phyloP scores from a whole-genome alignment of 2,113 vertebrate species.

The Lepisosteus oculatus region DNA sequence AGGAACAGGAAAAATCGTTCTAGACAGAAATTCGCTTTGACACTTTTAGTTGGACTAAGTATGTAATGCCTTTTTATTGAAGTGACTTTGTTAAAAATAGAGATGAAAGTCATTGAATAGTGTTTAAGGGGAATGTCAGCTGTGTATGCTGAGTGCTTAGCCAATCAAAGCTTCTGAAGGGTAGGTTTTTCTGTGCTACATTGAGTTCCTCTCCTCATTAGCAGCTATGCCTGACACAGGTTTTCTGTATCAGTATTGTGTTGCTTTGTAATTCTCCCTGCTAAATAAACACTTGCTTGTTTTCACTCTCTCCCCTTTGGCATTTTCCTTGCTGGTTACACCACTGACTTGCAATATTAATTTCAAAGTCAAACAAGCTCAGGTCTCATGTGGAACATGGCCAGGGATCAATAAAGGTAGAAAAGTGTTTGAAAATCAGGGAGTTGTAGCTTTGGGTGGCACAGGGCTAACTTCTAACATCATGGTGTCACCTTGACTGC shows the following conservation, averaged over 20 bases:
- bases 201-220: too few relatives aligned
- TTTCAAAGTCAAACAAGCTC: constrained; percentile 4
- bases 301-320: background rate
- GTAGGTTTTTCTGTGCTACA: background rate
- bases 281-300: background rate
- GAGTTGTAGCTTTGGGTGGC: too few relatives aligned
- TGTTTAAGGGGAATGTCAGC: background rate
- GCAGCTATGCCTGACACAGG: background rate
- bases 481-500: too few relatives aligned
- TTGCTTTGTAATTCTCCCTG: too few relatives aligned
- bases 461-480: too few relatives aligned
- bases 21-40: too few relatives aligned
- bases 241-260: background rate
- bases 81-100: too few relatives aligned
- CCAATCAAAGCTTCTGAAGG: too few relatives aligned
- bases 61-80: too few relatives aligned
- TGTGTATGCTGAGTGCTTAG: background rate
- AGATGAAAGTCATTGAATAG: too few relatives aligned
- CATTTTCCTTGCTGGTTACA: background rate
- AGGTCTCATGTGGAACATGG: background rate
- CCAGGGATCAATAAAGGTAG: constrained; percentile 3
- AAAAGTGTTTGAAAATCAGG: background rate
- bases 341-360: background rate
- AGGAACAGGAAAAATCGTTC: too few relatives aligned
- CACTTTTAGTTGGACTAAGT: too few relatives aligned